Evolutionary conservation across 92 coral and sea anemone genomes (phyloP).

Genomic region (Paramuricea clavata): DNA sequence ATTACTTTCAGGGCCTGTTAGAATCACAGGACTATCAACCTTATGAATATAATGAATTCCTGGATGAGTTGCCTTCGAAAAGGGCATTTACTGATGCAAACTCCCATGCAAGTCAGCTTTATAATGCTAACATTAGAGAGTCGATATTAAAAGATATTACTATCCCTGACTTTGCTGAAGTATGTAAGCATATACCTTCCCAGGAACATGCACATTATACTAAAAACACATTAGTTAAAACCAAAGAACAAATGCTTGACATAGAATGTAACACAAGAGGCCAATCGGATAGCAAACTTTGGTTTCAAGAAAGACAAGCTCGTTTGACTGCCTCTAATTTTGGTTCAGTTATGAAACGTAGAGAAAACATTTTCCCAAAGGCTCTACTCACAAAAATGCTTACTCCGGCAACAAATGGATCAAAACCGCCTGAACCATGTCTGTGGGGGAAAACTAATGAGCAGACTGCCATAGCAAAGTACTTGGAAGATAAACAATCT

Average conservation of each 20-base stretch:
- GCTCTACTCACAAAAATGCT: not conserved
- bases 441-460: conserved; percentile 11
- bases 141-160: not conserved
- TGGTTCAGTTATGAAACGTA: not conserved
- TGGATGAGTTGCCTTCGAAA: not conserved
- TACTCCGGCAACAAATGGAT: not conserved
- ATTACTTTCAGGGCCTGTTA: not conserved
- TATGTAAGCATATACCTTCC: not conserved
- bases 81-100: not conserved
- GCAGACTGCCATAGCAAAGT: not conserved
- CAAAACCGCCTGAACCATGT: not conserved
- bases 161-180: not conserved
- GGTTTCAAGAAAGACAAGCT: conserved; percentile 14
- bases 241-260: not conserved
- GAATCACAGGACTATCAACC: not conserved
- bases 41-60: not conserved
- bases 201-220: not conserved
- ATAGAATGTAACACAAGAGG: conserved; percentile 7
- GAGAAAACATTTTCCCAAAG: conserved; percentile 7
- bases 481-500: not conserved
- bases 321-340: conserved; percentile 26
- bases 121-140: not conserved
- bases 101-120: not conserved
- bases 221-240: not conserved
- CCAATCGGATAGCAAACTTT: not conserved